Percentiles rank a stretch among this genome's conserved stretches.
Evolutionary conservation across 2,888 invertebrate genomes (phyloP).

Genomic region (Melieria omissa): DNA sequence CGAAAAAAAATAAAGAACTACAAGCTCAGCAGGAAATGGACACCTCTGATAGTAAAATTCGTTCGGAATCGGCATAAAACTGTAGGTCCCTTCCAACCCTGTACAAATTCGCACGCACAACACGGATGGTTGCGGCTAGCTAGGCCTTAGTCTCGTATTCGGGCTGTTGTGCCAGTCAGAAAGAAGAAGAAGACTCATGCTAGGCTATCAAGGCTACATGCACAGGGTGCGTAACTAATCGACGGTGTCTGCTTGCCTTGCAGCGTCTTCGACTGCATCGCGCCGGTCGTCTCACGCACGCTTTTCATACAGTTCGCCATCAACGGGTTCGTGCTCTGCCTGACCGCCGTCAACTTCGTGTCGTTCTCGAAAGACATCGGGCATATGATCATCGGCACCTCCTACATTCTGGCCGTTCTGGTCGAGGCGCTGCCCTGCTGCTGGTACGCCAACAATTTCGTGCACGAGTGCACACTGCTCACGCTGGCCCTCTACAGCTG

Average conservation of each 20-base stretch:
- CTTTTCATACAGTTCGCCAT: constrained; percentile 47
- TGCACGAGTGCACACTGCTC: constrained; percentile 43
- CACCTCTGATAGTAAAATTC: no score
- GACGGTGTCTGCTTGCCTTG: not conserved
- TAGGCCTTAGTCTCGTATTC: no score
- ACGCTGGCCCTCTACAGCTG: constrained; percentile 50
- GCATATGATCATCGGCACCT: constrained; percentile 32
- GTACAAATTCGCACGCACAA: no score
- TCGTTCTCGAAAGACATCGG: constrained; percentile 35
- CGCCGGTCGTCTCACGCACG: constrained; percentile 44
- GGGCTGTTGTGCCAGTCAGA: no score
- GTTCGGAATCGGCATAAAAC: no score
- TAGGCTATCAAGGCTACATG: no score
- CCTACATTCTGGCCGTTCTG: constrained; percentile 42
- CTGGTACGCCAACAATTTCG: constrained; percentile 47
- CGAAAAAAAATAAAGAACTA: no score
- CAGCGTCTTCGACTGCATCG: constrained; percentile 47
- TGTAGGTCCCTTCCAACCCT: no score
- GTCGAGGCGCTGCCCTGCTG: constrained; percentile 49
- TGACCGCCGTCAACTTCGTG: constrained; percentile 45
- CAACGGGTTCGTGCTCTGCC: constrained; percentile 45
- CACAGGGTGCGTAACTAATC: no score
- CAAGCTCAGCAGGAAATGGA: no score
- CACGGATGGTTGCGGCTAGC: no score
- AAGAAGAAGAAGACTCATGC: no score